A percentile compares a stretch with the other conserved stretches of the same genome.
Conservation (phyloP, 2,888 invertebrate genomes). For the Thymelicus lineola region DNA sequence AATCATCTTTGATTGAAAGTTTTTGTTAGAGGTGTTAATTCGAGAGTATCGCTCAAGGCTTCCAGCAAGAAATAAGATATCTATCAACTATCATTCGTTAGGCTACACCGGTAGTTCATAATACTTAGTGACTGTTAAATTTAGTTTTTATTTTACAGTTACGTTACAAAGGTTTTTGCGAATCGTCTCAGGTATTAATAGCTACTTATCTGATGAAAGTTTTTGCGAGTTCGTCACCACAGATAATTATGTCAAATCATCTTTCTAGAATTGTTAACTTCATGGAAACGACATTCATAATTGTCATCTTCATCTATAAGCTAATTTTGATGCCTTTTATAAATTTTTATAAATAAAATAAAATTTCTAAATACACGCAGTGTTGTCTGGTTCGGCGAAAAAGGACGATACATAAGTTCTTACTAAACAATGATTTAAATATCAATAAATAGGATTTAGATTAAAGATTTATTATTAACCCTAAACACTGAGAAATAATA, state of each 20-base stretch:
- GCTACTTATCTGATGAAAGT: background rate
- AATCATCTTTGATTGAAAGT: slow-evolving; percentile 1
- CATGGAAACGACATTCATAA: too few relatives aligned
- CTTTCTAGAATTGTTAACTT: too few relatives aligned
- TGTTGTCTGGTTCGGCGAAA: too few relatives aligned
- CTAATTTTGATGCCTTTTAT: too few relatives aligned
- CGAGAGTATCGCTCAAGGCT: slow-evolving; percentile 9
- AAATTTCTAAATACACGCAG: too few relatives aligned
- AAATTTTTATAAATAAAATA: too few relatives aligned
- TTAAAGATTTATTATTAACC: too few relatives aligned
- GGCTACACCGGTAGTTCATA: background rate
- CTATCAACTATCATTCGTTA: background rate
- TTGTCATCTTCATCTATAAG: too few relatives aligned
- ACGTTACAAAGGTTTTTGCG: slow-evolving; percentile 4
- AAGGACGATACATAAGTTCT: too few relatives aligned
- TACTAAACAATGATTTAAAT: too few relatives aligned
- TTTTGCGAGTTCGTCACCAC: slow-evolving; percentile 1
- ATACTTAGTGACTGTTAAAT: slow-evolving; percentile 9
- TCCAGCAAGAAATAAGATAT: background rate
- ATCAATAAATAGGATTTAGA: too few relatives aligned
- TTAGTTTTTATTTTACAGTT: background rate
- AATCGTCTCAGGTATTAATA: slow-evolving; percentile 1
- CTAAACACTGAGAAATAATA: too few relatives aligned
- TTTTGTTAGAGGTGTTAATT: background rate
- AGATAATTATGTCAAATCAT: slow-evolving; percentile 6